These are phyloP conservation scores for pig (Sus scrofa) DNA, from an alignment of 2,113 vertebrate genomes.

Conservation along the genomic window T2T-Sscrofa CM000812.6:109676501-109677000, in stretches of 20 bases:
- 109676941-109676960: background rate
- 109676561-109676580: constrained; percentile 2
- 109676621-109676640: constrained; percentile 57
- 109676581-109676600: constrained; percentile 57
- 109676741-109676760: constrained; percentile 6
- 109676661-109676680: constrained; percentile 53
- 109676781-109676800: background rate
- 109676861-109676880: background rate
- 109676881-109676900: background rate
- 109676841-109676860: background rate
- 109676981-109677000: background rate
- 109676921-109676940: background rate
- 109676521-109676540: constrained; percentile 59
- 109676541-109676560: constrained; percentile 49
- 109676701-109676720: constrained; percentile 40
- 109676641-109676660: constrained; percentile 35
- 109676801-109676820: background rate
- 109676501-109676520: background rate
- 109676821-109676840: background rate
- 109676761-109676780: constrained; percentile 28
- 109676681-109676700: constrained; percentile 57
- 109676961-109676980: background rate
- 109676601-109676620: constrained; percentile 26
- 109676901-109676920: background rate
- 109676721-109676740: background rate